Evolutionary conservation across 2,797 vertebrate genomes (phyloP), one percentile per base, ranked within the genome.

Genomic region (Typhlichthys eigenmanni): DNA sequence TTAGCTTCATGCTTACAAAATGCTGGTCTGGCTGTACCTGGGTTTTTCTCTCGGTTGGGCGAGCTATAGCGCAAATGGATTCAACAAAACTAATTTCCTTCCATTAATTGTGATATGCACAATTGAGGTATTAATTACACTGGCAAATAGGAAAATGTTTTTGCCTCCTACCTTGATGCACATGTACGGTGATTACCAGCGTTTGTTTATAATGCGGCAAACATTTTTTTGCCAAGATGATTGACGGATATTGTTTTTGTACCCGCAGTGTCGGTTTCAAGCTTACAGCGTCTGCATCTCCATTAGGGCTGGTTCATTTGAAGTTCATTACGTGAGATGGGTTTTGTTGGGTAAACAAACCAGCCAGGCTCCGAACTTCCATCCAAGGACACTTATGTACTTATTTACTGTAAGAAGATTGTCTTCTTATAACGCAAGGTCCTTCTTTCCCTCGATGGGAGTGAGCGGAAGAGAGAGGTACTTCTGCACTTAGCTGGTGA

Each of bases 331-430:
- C 52, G 56, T 32, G 59, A 74, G 72, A 83, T 72, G 38, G 61
- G 54, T 77, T 83, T 81, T 78, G 70, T 60, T 75, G 67, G 68
- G 75, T 76, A 89, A 89, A 87, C 85, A 84, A 82, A 68, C 72
- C 80, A 68, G 47, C 61, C 63, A 55, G 81, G 52, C 59, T 69
- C 53, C 11, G 3, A 49, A 62, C 74, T 69, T 69, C 71, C 75
- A 79, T 80, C 75, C 55, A 71, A 74, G 77, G 71, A 69, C 64
- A 63, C 61, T 79, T 82, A 80, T 81, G 73, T 76, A 60, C 73
- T 82, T 81, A 83, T 82, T 72, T 76, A 51, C 53, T 68, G 73
- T 60, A 58, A 68, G 69, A 6, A 79, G 84, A 77, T 63, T 46
- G 55, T 74, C 66, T 64, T 74, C 49, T 60, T 24, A 6, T 58